Base-by-base conservation (phyloP, 1,140 invertebrate species). In the Heliconius hewitsoni region DNA sequence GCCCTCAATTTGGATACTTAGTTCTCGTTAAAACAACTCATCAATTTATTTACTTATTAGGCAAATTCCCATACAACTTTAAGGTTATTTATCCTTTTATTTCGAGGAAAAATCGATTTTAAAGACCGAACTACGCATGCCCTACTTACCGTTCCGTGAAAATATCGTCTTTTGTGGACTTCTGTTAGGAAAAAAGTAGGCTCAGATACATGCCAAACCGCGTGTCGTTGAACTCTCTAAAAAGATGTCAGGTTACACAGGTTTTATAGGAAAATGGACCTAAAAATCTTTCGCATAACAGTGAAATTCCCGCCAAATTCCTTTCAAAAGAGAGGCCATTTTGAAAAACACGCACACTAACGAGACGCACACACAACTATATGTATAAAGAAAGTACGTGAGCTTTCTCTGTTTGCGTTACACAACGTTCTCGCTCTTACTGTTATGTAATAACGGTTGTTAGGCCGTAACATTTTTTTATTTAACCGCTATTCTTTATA, bases 391-490 rank as follows among this genome's bases (percentile, higher is more conserved):
- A 94, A 94, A 93, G 93, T 93, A 93, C 85, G 85, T 91, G 87
- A 90, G 91, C 92, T 94, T 94, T 94, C 91, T 84, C 91, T 94
- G 91, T 93, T 93, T 89, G 86, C 74, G 86, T 92, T 94, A 94
- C 91, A 94, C 92, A 94, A 94, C 83, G 83, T 83, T 90, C 89
- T 90, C 86, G 83, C 85, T 92, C 86, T 72, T 84, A 91, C 90
- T 90, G 91, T 94, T 94, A 94, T 94, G 89, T 89, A 93, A 94
- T 93, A 93, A 94, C 91, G 90, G 91, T 92, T 87, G 89, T 91
- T 93, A 87, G 87, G 88, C 86, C 80, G 91, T 92, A 93, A 91
- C 90, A 93, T 93, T 94, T 93, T 93, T 52, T 92, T 89, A 82
- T 77, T 77, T 79, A 81, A 89, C 89, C 88, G 89, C 87, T 90